Evolutionary conservation across 2,113 vertebrate genomes (phyloP).

Genomic region (Sinocyclocheilus maitianheensis): DNA sequence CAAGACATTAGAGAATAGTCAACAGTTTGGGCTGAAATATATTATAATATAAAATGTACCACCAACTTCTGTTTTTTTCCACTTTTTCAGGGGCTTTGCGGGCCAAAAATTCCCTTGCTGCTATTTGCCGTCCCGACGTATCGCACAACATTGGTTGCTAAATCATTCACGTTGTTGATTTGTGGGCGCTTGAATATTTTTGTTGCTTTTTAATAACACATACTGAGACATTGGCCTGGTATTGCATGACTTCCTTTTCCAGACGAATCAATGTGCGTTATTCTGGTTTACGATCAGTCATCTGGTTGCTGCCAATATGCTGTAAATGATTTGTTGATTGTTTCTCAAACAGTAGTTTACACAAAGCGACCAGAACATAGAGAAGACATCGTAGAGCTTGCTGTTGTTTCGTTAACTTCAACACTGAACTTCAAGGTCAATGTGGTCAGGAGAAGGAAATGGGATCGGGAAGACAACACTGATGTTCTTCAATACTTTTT

Average conservation of each 20-base stretch:
- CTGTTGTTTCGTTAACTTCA: neutral
- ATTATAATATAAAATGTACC: neutral
- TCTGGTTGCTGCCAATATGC: slow-evolving; percentile 24
- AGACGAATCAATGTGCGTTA: neutral
- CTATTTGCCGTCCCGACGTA: slow-evolving; percentile 11
- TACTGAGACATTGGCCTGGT: slow-evolving; percentile 31
- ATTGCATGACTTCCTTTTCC: slow-evolving; percentile 2
- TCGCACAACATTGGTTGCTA: slow-evolving; percentile 40
- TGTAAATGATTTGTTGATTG: slow-evolving; percentile 13
- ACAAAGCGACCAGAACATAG: neutral
- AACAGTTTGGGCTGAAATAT: neutral
- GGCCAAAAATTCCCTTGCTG: neutral
- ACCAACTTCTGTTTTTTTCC: slow-evolving; percentile 67
- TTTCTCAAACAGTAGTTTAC: slow-evolving; percentile 44
- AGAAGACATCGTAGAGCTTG: slow-evolving; percentile 31
- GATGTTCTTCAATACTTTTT: slow-evolving; percentile 23
- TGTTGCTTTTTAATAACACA: slow-evolving; percentile 14
- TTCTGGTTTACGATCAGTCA: slow-evolving; percentile 32
- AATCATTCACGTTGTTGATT: slow-evolving; percentile 16
- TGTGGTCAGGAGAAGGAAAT: neutral
- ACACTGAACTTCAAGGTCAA: slow-evolving; percentile 28
- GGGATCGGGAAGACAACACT: slow-evolving; percentile 23
- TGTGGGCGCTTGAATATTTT: slow-evolving; percentile 9
- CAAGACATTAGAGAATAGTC: neutral
- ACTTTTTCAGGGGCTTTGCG: slow-evolving; percentile 4